Percentiles rank a stretch among this genome's conserved stretches.
These are phyloP conservation scores for Hyppa rectilinea DNA, from an alignment of 2,888 invertebrate genomes.

Conservation along the genomic window DNA sequence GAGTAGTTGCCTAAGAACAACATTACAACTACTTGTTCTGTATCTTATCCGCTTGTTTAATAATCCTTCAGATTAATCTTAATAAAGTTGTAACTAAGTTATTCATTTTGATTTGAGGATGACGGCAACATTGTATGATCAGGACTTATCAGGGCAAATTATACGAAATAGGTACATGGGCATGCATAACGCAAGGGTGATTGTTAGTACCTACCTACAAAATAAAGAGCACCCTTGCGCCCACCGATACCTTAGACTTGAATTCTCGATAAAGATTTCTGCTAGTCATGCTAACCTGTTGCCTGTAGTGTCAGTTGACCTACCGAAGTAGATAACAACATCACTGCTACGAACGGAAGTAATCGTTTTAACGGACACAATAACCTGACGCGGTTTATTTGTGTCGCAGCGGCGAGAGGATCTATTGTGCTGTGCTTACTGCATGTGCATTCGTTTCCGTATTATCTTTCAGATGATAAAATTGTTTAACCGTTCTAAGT, in stretches of 20 bases:
- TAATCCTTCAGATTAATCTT: background rate
- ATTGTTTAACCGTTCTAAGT: background rate
- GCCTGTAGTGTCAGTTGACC: conserved; percentile 56
- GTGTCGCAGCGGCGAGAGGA: conserved; percentile 12
- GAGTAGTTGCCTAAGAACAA: too few relatives aligned
- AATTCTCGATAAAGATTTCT: conserved; percentile 50
- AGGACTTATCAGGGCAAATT: too few relatives aligned
- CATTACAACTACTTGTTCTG: background rate
- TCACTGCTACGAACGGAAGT: conserved; percentile 29
- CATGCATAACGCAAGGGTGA: background rate
- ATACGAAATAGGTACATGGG: background rate
- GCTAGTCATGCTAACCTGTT: conserved; percentile 76
- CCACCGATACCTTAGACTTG: background rate
- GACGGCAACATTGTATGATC: background rate
- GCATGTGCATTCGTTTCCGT: background rate
- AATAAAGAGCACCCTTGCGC: background rate
- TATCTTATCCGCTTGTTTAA: background rate
- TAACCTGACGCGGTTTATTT: conserved; percentile 27
- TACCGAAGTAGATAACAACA: conserved; percentile 49
- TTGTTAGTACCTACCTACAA: background rate
- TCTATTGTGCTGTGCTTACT: conserved; percentile 5
- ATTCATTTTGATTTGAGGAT: background rate
- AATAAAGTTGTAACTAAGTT: background rate
- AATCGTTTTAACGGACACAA: conserved; percentile 40
- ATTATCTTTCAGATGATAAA: background rate